Percentiles rank a stretch among this genome's conserved stretches.
These are phyloP conservation scores for Macrostomum cliftonense DNA, from an alignment of 2,888 invertebrate genomes.

Conservation along the genomic window DNA sequence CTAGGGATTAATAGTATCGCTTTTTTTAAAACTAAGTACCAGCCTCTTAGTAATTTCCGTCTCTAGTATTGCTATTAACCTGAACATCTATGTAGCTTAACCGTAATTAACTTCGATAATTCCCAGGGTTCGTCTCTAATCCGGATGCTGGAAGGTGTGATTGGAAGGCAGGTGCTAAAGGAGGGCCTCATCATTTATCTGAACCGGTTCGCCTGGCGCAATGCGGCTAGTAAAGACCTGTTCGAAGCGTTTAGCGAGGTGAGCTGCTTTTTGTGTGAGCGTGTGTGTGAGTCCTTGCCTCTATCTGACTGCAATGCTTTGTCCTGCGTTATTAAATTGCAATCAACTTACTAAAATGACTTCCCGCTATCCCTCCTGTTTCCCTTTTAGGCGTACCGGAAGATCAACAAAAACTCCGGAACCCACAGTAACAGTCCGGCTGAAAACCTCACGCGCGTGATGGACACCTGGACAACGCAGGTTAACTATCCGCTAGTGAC, in stretches of 20 bases:
- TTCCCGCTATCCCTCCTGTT: too few species aligned
- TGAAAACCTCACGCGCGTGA: slow-evolving; percentile 1
- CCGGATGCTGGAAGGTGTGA: slow-evolving; percentile 11
- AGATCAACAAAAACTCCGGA: slow-evolving; percentile 4
- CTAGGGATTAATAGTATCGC: too few species aligned
- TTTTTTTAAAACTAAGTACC: too few species aligned
- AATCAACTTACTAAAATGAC: too few species aligned
- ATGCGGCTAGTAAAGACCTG: slow-evolving; percentile 5
- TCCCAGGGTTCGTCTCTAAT: slow-evolving; percentile 10
- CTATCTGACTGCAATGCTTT: too few species aligned
- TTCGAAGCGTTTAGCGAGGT: slow-evolving; percentile 6
- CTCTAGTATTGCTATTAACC: too few species aligned
- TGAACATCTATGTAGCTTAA: too few species aligned
- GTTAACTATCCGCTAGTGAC: slow-evolving; percentile 10
- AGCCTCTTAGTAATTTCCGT: too few species aligned
- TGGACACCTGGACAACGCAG: slow-evolving; percentile 11
- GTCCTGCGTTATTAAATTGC: too few species aligned
- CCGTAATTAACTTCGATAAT: too few species aligned
- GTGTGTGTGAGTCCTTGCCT: too few species aligned
- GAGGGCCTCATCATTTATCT: slow-evolving; percentile 6
- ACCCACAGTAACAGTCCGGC: slow-evolving; percentile 1
- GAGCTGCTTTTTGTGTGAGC: not conserved
- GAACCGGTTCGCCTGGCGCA: slow-evolving; percentile 3
- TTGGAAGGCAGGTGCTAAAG: slow-evolving; percentile 5
- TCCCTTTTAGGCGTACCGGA: slow-evolving; percentile 2